A percentile compares a stretch with the other conserved stretches of the same genome.
Conservation (phyloP, 2,113 vertebrate species). For the Cricetomys ansorgei region DNA sequence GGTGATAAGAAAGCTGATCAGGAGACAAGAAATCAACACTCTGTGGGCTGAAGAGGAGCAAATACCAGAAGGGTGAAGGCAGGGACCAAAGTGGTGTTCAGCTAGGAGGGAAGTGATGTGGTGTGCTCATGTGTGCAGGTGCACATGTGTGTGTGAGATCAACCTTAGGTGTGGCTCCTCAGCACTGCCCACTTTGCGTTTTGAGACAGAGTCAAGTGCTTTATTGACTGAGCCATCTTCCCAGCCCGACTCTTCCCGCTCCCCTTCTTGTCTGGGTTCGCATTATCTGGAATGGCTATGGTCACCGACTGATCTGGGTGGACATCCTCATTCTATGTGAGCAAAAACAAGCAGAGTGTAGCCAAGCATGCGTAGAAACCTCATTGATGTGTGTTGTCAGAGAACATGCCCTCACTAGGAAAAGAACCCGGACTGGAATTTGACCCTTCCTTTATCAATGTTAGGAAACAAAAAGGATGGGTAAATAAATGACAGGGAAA, state of each 20-base stretch:
- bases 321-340: not conserved
- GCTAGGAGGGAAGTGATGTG: not conserved
- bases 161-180: not conserved
- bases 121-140: not conserved
- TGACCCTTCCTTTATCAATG: conserved; percentile 42
- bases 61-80: not conserved
- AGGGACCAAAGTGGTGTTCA: not conserved
- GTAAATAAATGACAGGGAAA: not conserved
- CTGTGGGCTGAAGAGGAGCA: not conserved
- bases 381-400: not conserved
- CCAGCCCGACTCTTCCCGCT: not conserved
- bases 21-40: conserved; percentile 49
- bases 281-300: not conserved
- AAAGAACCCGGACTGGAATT: conserved; percentile 22
- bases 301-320: not conserved
- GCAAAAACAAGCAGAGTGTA: not conserved
- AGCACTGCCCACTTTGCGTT: not conserved
- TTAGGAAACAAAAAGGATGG: not conserved
- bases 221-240: not conserved
- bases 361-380: not conserved
- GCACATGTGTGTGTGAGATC: not conserved
- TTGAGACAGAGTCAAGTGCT: not conserved
- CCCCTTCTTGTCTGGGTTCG: not conserved
- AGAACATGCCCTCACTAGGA: not conserved
- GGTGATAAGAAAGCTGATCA: conserved; percentile 54